phyloP scores from a whole-genome alignment of 2,888 invertebrate genomes.

The Drosophila algonquin region DNA sequence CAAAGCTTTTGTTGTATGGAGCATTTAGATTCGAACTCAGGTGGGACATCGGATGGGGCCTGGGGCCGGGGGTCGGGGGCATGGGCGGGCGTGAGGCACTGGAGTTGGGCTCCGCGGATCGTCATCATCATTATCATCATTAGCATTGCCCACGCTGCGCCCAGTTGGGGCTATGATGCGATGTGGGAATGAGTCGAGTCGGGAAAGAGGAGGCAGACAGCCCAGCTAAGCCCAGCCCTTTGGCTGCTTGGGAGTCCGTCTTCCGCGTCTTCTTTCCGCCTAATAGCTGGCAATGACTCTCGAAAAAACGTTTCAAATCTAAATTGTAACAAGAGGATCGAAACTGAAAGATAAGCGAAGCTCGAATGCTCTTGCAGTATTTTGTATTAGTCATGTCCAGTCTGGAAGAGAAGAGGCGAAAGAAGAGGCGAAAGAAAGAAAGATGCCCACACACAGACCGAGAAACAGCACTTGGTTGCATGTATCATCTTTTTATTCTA shows the following conservation, averaged over 20 bases:
- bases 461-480: not conserved
- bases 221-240: slow-evolving; percentile 15
- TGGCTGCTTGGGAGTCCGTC: slow-evolving; percentile 42
- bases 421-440: no score
- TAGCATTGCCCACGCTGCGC: slow-evolving; percentile 63
- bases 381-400: not conserved
- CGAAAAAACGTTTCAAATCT: slow-evolving; percentile 61
- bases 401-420: not conserved
- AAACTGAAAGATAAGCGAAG: not conserved
- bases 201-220: no score
- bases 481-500: not conserved
- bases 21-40: slow-evolving; percentile 70
- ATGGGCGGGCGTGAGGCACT: slow-evolving; percentile 39
- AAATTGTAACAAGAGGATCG: slow-evolving; percentile 47
- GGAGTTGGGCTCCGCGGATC: slow-evolving; percentile 68
- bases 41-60: slow-evolving; percentile 37
- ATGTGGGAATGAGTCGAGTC: no score
- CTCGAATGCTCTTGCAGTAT: slow-evolving; percentile 33
- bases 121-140: slow-evolving; percentile 67
- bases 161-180: slow-evolving; percentile 38
- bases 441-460: not conserved
- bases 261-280: slow-evolving; percentile 42
- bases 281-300: slow-evolving; percentile 68
- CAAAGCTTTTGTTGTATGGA: slow-evolving; percentile 52
- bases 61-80: slow-evolving; percentile 3